phyloP scores from a whole-genome alignment of 2,113 vertebrate genomes.

The Vimba vimba region DNA sequence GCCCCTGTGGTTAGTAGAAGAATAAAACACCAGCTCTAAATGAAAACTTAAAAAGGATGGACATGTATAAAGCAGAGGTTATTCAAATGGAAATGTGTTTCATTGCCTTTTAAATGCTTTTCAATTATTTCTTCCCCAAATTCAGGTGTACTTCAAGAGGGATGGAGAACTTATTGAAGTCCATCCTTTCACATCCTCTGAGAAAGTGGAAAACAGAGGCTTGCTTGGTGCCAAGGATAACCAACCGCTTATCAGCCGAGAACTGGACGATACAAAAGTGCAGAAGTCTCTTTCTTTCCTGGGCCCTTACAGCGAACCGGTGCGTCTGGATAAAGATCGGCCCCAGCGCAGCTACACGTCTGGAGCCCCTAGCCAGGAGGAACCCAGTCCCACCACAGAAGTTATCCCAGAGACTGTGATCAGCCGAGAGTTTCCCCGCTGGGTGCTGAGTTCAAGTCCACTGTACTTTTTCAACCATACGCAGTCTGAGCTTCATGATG shows the following conservation, averaged over 20 bases:
- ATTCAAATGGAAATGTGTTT: conserved; percentile 7
- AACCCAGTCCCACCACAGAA: conserved; percentile 74
- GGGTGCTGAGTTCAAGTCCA: conserved; percentile 87
- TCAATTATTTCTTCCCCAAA: background rate
- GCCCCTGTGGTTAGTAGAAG: conserved; percentile 81
- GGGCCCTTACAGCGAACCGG: conserved; percentile 66
- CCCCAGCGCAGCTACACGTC: conserved; percentile 51
- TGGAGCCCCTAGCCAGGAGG: conserved; percentile 61
- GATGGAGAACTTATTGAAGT: conserved; percentile 88
- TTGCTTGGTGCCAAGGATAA: conserved; percentile 67
- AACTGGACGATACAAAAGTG: conserved; percentile 88
- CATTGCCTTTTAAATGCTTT: background rate
- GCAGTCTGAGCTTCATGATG: conserved; percentile 78
- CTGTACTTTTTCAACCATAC: conserved; percentile 86
- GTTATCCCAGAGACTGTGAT: conserved; percentile 87
- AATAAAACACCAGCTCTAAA: background rate
- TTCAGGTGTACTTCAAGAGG: conserved; percentile 91
- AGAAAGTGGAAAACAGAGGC: conserved; percentile 52
- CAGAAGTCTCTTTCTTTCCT: conserved; percentile 78
- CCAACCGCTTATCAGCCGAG: conserved; percentile 78
- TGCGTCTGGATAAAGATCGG: conserved; percentile 57
- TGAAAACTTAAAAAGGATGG: background rate
- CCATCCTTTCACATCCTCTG: conserved; percentile 69
- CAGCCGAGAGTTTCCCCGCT: conserved; percentile 90
- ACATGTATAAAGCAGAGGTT: background rate